Percentiles rank a stretch among this genome's conserved stretches.
These are phyloP conservation scores for Paelopatides confundens DNA, from an alignment of 53 echinoderm and acorn worm genomes.

Conservation along the genomic window DNA sequence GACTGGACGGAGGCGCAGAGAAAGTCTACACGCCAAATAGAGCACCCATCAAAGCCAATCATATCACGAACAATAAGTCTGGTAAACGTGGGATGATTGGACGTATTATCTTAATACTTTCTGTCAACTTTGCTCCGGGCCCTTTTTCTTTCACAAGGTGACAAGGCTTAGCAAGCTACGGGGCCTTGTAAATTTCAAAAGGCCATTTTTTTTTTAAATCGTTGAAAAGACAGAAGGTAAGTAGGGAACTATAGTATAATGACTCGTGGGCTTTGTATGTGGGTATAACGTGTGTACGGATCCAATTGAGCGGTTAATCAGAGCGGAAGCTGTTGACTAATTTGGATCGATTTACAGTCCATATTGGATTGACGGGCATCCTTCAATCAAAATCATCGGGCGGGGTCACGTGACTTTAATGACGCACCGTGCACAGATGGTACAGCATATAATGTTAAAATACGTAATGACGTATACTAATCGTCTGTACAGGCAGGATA, in stretches of 20 bases:
- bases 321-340: slow-evolving; percentile 49
- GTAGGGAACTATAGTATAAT: not conserved
- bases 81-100: slow-evolving; percentile 18
- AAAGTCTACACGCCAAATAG: not conserved
- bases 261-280: not conserved
- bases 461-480: not conserved
- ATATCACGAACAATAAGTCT: not conserved
- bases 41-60: not conserved
- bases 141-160: slow-evolving; percentile 13
- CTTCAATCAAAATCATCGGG: slow-evolving; percentile 27
- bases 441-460: not conserved
- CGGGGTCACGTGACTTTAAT: not conserved
- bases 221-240: not conserved
- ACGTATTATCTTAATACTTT: slow-evolving; percentile 43
- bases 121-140: slow-evolving; percentile 30
- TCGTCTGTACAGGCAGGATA: too few relatives aligned
- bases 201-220: not conserved
- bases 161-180: slow-evolving; percentile 18
- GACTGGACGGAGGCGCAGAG: not conserved
- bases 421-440: not conserved
- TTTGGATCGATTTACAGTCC: slow-evolving; percentile 31
- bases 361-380: slow-evolving; percentile 23
- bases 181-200: slow-evolving; percentile 32
- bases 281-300: not conserved
- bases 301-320: slow-evolving; percentile 39